phyloP scores from a whole-genome alignment of 1,140 invertebrate genomes.

The Rhagoletis pomonella region DNA sequence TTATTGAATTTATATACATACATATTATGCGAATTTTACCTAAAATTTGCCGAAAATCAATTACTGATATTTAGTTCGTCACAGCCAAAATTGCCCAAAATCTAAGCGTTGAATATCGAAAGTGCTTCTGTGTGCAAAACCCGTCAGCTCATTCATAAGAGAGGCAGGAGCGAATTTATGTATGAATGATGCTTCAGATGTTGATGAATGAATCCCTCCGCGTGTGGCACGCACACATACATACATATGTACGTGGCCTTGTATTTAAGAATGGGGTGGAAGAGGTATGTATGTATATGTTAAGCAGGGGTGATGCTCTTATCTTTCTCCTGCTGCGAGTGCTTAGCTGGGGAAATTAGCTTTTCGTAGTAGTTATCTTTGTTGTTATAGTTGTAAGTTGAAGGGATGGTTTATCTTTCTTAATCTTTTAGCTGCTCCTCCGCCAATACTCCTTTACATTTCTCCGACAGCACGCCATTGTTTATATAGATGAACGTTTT shows the following conservation, averaged over 20 bases:
- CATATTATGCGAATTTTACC: not conserved
- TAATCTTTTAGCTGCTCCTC: not conserved
- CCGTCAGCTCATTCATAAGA: not conserved
- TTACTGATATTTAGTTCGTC: not conserved
- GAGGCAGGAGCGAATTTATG: too few relatives aligned
- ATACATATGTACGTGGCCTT: too few relatives aligned
- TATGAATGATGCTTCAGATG: too few relatives aligned
- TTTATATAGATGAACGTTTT: not conserved
- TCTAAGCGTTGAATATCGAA: slow-evolving; percentile 6
- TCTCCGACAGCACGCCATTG: not conserved
- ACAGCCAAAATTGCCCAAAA: slow-evolving; percentile 32
- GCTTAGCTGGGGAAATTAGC: not conserved
- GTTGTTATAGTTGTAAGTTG: not conserved
- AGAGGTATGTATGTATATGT: not conserved
- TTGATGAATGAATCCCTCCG: too few relatives aligned
- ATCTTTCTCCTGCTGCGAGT: not conserved
- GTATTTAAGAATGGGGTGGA: not conserved
- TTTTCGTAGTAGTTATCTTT: not conserved
- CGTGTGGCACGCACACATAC: too few relatives aligned
- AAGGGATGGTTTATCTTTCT: slow-evolving; percentile 15
- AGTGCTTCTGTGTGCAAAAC: not conserved
- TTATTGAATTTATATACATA: not conserved
- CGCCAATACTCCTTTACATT: slow-evolving; percentile 1
- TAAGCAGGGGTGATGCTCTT: not conserved
- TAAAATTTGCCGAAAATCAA: not conserved